These are phyloP conservation scores for Isotomurus palustris DNA, from an alignment of 2,888 invertebrate species.

Conservation along the genomic window DNA sequence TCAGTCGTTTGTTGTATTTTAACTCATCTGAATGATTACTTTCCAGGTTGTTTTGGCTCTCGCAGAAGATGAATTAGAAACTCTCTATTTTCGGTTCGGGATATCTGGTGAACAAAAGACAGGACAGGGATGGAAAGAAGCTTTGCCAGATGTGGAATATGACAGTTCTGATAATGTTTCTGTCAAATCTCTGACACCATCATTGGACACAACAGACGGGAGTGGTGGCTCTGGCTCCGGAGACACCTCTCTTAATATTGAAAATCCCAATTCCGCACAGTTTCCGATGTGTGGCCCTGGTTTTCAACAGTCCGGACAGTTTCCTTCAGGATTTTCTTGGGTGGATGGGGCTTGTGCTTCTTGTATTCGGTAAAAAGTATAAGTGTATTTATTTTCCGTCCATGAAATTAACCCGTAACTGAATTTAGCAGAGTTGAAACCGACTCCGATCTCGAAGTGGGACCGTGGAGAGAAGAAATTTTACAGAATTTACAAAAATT, in stretches of 20 bases:
- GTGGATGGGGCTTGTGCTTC: conserved; percentile 40
- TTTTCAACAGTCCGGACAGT: not conserved
- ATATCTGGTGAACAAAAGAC: conserved; percentile 35
- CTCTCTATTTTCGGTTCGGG: conserved; percentile 29
- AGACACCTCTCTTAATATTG: conserved; percentile 1
- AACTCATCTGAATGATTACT: not conserved
- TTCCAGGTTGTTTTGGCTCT: conserved; percentile 37
- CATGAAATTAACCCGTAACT: conserved; percentile 27
- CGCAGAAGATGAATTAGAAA: conserved; percentile 28
- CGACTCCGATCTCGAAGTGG: conserved; percentile 41
- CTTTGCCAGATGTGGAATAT: conserved; percentile 30
- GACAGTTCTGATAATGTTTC: conserved; percentile 40
- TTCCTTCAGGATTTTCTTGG: conserved; percentile 36
- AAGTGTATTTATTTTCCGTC: not conserved
- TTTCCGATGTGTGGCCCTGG: conserved; percentile 1
- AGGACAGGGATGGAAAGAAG: conserved; percentile 41
- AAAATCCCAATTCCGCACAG: conserved; percentile 29
- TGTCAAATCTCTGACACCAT: conserved; percentile 18
- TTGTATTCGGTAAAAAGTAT: conserved; percentile 19
- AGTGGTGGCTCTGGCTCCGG: conserved; percentile 18
- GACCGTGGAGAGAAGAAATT: conserved; percentile 44
- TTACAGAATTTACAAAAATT: conserved; percentile 33
- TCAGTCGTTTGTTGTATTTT: no score
- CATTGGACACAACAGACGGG: conserved; percentile 30
- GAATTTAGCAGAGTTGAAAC: not conserved